Percentiles rank a stretch among this genome's conserved stretches.
Evolutionary conservation across 2,888 invertebrate species (phyloP).

Genomic region (Cremastobaeus sp.): DNA sequence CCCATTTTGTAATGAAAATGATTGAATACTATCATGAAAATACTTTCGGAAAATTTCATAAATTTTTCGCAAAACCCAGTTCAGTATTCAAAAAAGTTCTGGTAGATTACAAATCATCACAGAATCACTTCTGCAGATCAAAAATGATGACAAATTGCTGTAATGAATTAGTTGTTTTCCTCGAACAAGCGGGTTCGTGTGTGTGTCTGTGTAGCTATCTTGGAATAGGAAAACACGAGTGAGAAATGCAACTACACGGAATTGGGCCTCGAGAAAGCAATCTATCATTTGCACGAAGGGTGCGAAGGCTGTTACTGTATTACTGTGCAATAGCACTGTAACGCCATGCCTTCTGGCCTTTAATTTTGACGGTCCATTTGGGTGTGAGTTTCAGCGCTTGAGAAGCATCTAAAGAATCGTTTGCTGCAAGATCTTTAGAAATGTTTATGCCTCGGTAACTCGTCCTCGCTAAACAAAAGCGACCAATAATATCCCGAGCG

Average conservation of each 20-base stretch:
- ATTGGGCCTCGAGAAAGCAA: slow-evolving; percentile 65
- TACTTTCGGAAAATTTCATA: too few relatives aligned
- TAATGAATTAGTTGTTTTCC: slow-evolving; percentile 29
- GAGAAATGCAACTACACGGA: slow-evolving; percentile 34
- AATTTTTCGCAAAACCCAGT: too few relatives aligned
- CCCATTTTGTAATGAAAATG: too few relatives aligned
- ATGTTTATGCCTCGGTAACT: slow-evolving; percentile 47
- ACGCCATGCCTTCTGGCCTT: slow-evolving; percentile 47
- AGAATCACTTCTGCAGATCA: too few relatives aligned
- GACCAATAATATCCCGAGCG: slow-evolving; percentile 15
- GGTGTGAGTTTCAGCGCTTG: slow-evolving; percentile 33
- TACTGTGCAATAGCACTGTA: slow-evolving; percentile 50
- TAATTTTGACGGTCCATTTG: slow-evolving; percentile 50
- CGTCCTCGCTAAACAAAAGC: slow-evolving; percentile 21
- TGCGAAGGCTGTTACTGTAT: slow-evolving; percentile 49
- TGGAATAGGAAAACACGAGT: slow-evolving; percentile 27
- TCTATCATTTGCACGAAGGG: slow-evolving; percentile 66
- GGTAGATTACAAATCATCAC: too few relatives aligned
- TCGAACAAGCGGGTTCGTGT: slow-evolving; percentile 21
- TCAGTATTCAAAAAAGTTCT: too few relatives aligned
- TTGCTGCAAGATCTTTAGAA: slow-evolving; percentile 38
- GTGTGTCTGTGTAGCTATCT: too few relatives aligned
- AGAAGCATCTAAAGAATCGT: slow-evolving; percentile 56
- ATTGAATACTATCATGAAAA: too few relatives aligned
- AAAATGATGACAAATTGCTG: too few relatives aligned